These are phyloP conservation scores for Aspidiotus rigidus DNA, from an alignment of 2,888 invertebrate genomes.

Conservation along the genomic window DNA sequence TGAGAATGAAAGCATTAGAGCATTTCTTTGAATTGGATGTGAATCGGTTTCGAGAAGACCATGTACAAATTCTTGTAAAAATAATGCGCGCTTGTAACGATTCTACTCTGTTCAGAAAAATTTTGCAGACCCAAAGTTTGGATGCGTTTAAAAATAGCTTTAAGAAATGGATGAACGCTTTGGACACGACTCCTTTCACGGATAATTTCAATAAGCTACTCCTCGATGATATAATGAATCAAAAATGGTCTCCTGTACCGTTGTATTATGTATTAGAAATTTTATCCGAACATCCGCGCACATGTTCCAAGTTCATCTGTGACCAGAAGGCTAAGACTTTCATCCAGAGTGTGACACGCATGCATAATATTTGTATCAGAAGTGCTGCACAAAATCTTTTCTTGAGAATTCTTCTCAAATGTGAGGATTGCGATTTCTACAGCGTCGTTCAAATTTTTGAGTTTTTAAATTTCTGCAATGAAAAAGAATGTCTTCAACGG, in stretches of 20 bases:
- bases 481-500: constrained; percentile 17
- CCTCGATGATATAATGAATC: not conserved
- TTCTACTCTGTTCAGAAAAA: constrained; percentile 18
- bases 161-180: not conserved
- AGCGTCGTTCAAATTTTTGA: not conserved
- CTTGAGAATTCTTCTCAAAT: constrained; percentile 9
- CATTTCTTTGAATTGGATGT: constrained; percentile 17
- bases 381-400: constrained; percentile 17
- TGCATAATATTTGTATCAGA: constrained; percentile 17
- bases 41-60: constrained; percentile 10
- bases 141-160: not conserved
- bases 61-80: constrained; percentile 12
- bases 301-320: not conserved
- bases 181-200: not conserved
- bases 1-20: constrained; percentile 21
- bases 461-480: constrained; percentile 8
- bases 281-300: not conserved
- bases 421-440: not conserved
- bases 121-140: constrained; percentile 12
- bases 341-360: not conserved
- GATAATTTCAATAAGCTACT: not conserved
- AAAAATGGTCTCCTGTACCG: constrained; percentile 28
- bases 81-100: constrained; percentile 17
- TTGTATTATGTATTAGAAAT: constrained; percentile 13
- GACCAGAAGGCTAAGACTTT: not conserved